These are phyloP conservation scores for Tenthredo livida DNA, from an alignment of 2,888 invertebrate genomes.

Conservation along the genomic window DNA sequence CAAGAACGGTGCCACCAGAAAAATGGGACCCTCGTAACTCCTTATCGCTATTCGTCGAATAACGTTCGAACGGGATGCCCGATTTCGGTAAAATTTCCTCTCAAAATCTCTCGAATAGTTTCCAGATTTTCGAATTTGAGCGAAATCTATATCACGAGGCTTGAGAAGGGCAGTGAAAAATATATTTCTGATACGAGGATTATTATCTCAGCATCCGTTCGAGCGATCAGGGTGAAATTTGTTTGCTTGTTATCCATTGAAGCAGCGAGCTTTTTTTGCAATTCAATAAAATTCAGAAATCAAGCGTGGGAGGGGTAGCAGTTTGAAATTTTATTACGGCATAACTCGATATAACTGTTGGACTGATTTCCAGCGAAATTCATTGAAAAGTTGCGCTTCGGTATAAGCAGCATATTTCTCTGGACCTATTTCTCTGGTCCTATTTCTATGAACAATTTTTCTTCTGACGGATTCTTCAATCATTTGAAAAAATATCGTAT, in stretches of 20 bases:
- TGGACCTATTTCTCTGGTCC: too few species aligned
- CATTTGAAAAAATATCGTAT: neutral
- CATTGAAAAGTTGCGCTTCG: neutral
- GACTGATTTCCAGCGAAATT: neutral
- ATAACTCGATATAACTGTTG: neutral
- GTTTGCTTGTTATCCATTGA: neutral
- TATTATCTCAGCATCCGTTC: neutral
- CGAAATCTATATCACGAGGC: neutral
- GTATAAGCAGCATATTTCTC: neutral
- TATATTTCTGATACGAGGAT: neutral
- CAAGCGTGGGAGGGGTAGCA: neutral
- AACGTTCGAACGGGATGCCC: neutral
- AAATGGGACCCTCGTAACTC: too few species aligned
- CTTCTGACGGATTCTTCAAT: neutral
- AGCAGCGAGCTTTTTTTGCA: neutral
- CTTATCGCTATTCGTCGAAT: neutral
- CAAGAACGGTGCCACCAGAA: too few species aligned
- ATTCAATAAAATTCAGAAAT: neutral
- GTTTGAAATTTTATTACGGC: neutral
- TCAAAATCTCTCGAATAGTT: neutral
- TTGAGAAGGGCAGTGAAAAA: too few species aligned
- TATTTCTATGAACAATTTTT: too few species aligned
- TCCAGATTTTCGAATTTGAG: neutral
- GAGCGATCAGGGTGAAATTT: neutral
- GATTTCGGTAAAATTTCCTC: neutral